Percentiles rank a stretch among this genome's conserved stretches.
Conservation (phyloP, 2,797 vertebrate species). For the Hydrocynus forskahlii region DNA sequence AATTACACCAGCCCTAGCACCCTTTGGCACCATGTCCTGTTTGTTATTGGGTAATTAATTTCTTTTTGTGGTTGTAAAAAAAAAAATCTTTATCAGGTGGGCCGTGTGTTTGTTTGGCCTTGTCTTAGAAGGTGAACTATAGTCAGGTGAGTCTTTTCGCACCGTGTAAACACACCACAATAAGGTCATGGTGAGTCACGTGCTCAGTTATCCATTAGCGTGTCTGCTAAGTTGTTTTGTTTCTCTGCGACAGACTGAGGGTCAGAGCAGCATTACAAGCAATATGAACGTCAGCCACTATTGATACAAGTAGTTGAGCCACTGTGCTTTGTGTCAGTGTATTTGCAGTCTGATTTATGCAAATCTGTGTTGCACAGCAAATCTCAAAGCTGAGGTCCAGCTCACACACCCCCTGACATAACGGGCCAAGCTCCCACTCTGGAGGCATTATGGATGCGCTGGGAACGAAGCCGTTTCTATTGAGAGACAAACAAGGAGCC, state of each 20-base stretch:
- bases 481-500: constrained; percentile 28
- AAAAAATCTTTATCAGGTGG: neutral
- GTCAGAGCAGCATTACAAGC: neutral
- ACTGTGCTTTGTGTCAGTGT: neutral
- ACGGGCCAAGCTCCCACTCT: constrained; percentile 36
- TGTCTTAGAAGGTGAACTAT: neutral
- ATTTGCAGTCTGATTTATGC: constrained; percentile 1
- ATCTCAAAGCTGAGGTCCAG: neutral
- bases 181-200: neutral
- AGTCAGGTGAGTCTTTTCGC: neutral
- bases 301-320: neutral
- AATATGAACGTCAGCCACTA: neutral
- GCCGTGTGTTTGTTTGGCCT: constrained; percentile 9
- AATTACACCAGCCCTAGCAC: neutral
- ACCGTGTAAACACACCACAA: neutral
- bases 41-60: neutral
- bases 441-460: constrained; percentile 29
- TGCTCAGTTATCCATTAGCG: neutral
- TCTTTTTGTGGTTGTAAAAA: neutral
- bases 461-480: constrained; percentile 36
- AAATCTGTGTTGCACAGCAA: constrained; percentile 1
- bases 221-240: neutral
- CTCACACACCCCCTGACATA: constrained; percentile 17
- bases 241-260: neutral
- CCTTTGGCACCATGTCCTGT: neutral